Base-by-base conservation (phyloP, 2,113 vertebrate species). In the Clinocottus analis region DNA sequence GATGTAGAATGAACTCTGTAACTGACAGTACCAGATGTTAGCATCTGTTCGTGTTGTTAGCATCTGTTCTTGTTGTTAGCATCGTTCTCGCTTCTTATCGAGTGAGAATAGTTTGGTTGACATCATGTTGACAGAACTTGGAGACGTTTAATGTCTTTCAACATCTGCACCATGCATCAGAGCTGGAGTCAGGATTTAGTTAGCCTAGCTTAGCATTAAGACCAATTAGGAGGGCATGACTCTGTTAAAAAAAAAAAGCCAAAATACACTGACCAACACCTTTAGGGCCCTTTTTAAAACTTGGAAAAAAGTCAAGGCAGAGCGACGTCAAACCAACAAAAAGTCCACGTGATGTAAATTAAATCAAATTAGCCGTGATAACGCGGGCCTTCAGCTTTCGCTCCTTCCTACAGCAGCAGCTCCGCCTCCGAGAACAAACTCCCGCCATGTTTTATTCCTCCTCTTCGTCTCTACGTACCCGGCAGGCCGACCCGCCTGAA, bases 391-490 rank as follows among this genome's bases (percentile, higher is more conserved):
- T 59, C 8, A 59, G n/a, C 35, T 43, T 9, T 31, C 37, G 17
- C 23, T 11, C 13, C 5, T 8, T 27, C 35, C 4, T 17, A 2
- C 17, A 5, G 10, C 49, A 17, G 23, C 29, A 17, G n/a, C 74
- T 68, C 74, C 1, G 3, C 33, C 43, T 69, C 75, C 27, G 43
- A 59, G 31, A 45, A 5, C 74, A 2, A 27, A 1, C 60, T 63
- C 27, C 37, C 14, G 64, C 72, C 45, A 33, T 23, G 41, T 16
- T 33, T n/a, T 3, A 23, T n/a, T 39, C 29, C 27, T 49, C 58
- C 33, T 43, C 51, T 2, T 4, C 5, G 4, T 41, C 62, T 84
- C 81, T 96, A 98, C 97, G 85, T 99, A 99, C 98, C 97, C 95
- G 87, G 83, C 90, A 83, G 92, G 94, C 79, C 92, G 92, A 92